Evolutionary conservation across 1,140 invertebrate species (phyloP).

Genomic region (Drosophila biarmipes): DNA sequence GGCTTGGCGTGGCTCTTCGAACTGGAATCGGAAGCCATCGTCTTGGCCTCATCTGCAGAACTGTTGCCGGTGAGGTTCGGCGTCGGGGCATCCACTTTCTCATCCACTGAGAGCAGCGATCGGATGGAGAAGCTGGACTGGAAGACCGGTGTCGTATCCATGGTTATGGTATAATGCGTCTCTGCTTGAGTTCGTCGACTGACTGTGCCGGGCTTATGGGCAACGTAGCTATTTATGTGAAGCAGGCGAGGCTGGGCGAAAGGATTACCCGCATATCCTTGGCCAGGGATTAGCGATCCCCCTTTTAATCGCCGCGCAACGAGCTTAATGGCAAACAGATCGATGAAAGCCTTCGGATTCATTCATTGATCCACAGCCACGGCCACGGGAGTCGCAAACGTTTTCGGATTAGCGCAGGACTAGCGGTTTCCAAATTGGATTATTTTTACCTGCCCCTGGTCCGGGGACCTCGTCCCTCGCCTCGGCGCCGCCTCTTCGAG

Average conservation of each 20-base stretch:
- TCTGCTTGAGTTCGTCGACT: background rate
- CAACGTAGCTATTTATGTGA: conserved; percentile 27
- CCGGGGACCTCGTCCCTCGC: background rate
- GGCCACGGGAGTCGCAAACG: conserved; percentile 6
- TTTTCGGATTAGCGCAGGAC: conserved; percentile 51
- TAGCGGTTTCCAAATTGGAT: conserved; percentile 55
- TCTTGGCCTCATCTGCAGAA: conserved; percentile 40
- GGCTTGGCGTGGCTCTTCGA: conserved; percentile 85
- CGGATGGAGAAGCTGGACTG: conserved; percentile 68
- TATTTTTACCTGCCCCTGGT: conserved; percentile 50
- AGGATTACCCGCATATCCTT: conserved; percentile 43
- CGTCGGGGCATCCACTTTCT: conserved; percentile 10
- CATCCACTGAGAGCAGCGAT: conserved; percentile 32
- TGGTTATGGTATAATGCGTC: conserved; percentile 13
- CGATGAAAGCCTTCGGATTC: conserved; percentile 74
- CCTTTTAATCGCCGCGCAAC: conserved; percentile 4
- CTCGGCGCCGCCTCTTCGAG: background rate
- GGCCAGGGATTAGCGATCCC: conserved; percentile 32
- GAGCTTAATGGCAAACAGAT: conserved; percentile 46
- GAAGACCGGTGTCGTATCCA: conserved; percentile 55
- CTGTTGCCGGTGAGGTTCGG: conserved; percentile 39
- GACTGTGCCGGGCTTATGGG: conserved; percentile 12
- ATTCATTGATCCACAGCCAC: conserved; percentile 64
- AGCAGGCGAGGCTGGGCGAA: no score
- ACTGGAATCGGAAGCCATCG: background rate